Conservation (phyloP, 2,797 vertebrate species). For the Gadopsis bispinosus region DNA sequence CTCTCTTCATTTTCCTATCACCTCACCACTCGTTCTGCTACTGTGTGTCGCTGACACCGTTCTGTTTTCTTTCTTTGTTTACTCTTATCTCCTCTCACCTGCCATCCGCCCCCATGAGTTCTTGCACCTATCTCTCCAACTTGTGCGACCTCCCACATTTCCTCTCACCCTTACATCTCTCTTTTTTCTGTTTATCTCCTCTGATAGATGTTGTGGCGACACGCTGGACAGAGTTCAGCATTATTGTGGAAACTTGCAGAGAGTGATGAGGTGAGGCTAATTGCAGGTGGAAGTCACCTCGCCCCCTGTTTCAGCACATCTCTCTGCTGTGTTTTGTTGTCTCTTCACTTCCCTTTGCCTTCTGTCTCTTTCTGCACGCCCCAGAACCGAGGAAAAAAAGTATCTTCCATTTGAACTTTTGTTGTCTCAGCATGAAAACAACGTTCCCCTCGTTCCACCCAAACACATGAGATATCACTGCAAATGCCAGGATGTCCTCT, state of each 20-base stretch:
- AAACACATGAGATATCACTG: no score
- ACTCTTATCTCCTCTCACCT: constrained; percentile 59
- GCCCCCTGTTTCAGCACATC: constrained; percentile 42
- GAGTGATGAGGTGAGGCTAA: constrained; percentile 59
- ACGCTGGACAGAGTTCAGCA: constrained; percentile 44
- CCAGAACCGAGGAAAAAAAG: no score
- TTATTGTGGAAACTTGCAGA: constrained; percentile 44
- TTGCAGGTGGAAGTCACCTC: constrained; percentile 63
- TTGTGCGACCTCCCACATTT: constrained; percentile 50
- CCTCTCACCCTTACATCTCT: constrained; percentile 33
- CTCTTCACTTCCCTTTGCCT: constrained; percentile 33
- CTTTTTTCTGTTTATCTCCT: constrained; percentile 41
- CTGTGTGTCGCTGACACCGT: constrained; percentile 48
- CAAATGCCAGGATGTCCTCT: no score
- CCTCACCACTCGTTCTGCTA: constrained; percentile 53
- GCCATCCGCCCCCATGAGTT: constrained; percentile 58
- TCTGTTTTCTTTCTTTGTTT: constrained; percentile 35
- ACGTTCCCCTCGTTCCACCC: no score
- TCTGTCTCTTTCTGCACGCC: constrained; percentile 16
- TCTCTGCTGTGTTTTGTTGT: constrained; percentile 34
- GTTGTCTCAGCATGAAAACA: no score
- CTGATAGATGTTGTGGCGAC: constrained; percentile 55
- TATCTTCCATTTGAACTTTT: no score
- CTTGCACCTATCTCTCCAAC: constrained; percentile 42
- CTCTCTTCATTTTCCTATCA: constrained; percentile 70